Conservation (phyloP, 2,888 invertebrate genomes). For the Aspidapion aeneum region DNA sequence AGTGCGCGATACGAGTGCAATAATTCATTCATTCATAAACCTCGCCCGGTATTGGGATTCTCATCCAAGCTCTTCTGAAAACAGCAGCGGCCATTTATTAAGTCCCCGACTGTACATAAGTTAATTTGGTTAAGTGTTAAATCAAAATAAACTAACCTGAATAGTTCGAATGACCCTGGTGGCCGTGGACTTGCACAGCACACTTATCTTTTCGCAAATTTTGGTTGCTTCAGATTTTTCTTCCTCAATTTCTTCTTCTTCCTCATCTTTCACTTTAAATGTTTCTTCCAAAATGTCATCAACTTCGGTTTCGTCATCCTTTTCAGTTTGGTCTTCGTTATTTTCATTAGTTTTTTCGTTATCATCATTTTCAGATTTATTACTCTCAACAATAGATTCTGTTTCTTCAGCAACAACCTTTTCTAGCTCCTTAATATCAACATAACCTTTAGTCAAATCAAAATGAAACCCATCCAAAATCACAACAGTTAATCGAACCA, state of each 20-base stretch:
- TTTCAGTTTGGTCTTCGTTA: conserved; percentile 30
- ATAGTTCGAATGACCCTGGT: conserved; percentile 62
- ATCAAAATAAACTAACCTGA: conserved; percentile 36
- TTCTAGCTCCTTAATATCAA: not conserved
- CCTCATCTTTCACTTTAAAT: conserved; percentile 41
- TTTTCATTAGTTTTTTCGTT: conserved; percentile 31
- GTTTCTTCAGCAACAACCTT: conserved; percentile 4
- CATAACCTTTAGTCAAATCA: conserved; percentile 65
- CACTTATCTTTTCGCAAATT: conserved; percentile 49
- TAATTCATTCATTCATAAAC: no score
- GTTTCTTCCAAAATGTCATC: conserved; percentile 45
- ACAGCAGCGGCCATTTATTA: no score
- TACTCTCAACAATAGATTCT: conserved; percentile 4
- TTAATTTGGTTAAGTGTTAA: no score
- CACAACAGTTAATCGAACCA: conserved; percentile 70
- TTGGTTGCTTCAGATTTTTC: conserved; percentile 25
- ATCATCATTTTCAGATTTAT: conserved; percentile 23
- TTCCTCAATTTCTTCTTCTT: conserved; percentile 39
- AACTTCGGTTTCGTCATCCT: conserved; percentile 40
- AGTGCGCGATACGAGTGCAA: no score
- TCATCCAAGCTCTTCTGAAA: no score
- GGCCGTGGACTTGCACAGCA: conserved; percentile 68
- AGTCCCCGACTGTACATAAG: no score
- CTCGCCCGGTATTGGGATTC: no score
- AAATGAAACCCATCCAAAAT: conserved; percentile 92